Evolutionary conservation across 2,888 invertebrate genomes (phyloP), one percentile per base, ranked within the genome.

Genomic region (Melinopterus prodromus): DNA sequence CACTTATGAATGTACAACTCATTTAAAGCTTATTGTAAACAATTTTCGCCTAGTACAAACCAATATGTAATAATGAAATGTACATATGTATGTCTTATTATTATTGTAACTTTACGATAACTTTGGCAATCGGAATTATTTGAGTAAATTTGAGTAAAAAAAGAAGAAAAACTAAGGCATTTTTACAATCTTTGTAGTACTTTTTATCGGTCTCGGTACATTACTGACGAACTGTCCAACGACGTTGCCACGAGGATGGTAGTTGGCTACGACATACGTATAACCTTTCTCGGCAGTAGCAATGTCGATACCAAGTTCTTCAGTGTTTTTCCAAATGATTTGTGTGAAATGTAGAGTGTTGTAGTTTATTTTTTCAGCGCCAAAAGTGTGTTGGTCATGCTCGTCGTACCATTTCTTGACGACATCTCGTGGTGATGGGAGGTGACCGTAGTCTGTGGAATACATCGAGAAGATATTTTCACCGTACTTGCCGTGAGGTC

Each of bases 211-310:
- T 37, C 93, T 94, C 6, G 91, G 90, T 5, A 95, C 94, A 85
- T 95, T 95, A 79, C 92, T 92, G 1, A 90, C 88, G 84, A 95
- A 95, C 83, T 94, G 93, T 0, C 94, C 94, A 72, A 93, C 91
- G 84, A 92, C 94, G 86, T 97, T 97, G 14, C 97, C 97, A 1
- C 96, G 93, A 0, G 97, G 97, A 86, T 92, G 92, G 86, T 97
- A 97, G 88, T 96, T 96, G 77, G 94, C 95, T 0, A 98, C 97
- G 0, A 97, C 95, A 84, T 95, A 95, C 0, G 95, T 92, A 87
- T 95, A 95, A 0, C 96, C 97, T 80, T 93, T 93, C 78, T 93
- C 93, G 84, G 93, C 93, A 85, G 93, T 91, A 0, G 95, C 93
- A 86, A 93, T 91, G 2, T 94, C 95, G 15, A 95, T 92, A 0